A percentile compares a stretch with the other conserved stretches of the same genome.
Conservation (phyloP, 2,888 invertebrate species). For the Parnassius smintheus region DNA sequence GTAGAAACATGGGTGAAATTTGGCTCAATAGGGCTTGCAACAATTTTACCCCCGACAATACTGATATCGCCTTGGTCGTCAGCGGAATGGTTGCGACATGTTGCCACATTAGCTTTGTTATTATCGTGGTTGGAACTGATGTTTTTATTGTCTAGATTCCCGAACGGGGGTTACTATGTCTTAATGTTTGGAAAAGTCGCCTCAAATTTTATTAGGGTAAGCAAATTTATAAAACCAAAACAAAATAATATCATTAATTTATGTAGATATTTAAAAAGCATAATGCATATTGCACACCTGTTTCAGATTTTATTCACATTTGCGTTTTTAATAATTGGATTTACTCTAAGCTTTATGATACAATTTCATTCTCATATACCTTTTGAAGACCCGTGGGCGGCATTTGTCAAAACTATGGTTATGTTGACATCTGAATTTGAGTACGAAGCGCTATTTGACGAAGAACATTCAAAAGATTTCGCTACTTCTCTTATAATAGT, state of each 20-base stretch:
- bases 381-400: constrained; percentile 76
- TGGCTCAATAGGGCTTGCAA: constrained; percentile 65
- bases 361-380: constrained; percentile 75
- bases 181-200: constrained; percentile 83
- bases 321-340: constrained; percentile 77
- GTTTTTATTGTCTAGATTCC: constrained; percentile 79
- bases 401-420: constrained; percentile 79
- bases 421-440: constrained; percentile 84
- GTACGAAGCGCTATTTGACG: constrained; percentile 72
- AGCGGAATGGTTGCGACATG: constrained; percentile 69
- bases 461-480: constrained; percentile 59
- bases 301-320: constrained; percentile 74
- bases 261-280: no score
- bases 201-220: constrained; percentile 77
- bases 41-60: constrained; percentile 62
- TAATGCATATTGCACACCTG: no score
- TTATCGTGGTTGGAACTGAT: constrained; percentile 81
- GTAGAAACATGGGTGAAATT: constrained; percentile 81
- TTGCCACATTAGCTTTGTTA: constrained; percentile 76
- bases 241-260: not conserved
- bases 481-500: constrained; percentile 67
- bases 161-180: constrained; percentile 81
- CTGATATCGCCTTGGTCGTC: constrained; percentile 41
- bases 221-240: constrained; percentile 11
- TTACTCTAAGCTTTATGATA: constrained; percentile 79